phyloP scores from a whole-genome alignment of 2,888 invertebrate species.

The Agrochola macilenta region DNA sequence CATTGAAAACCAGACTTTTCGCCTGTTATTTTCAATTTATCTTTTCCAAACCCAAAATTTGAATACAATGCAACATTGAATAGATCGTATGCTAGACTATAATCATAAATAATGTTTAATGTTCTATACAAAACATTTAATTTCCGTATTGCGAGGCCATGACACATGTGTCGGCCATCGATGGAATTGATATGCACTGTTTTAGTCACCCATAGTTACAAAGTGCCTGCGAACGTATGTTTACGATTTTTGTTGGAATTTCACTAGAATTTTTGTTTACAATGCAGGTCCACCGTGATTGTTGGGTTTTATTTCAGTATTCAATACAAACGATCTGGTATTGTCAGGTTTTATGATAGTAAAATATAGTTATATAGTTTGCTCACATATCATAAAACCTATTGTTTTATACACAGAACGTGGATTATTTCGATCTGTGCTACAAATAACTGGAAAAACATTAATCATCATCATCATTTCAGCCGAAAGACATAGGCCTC shows the following conservation, averaged over 20 bases:
- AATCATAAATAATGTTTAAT: constrained; percentile 80
- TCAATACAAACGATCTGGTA: constrained; percentile 15
- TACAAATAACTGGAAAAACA: not conserved
- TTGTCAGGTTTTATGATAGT: not conserved
- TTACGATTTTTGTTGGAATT: constrained; percentile 23
- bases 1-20: not conserved
- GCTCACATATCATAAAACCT: not conserved
- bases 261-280: not conserved
- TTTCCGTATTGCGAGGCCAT: constrained; percentile 77
- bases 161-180: constrained; percentile 64
- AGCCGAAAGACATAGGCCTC: no score
- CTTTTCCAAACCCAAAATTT: constrained; percentile 24
- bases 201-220: constrained; percentile 47
- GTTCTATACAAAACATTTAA: constrained; percentile 81
- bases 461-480: no score
- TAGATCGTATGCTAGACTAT: constrained; percentile 61
- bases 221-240: constrained; percentile 18
- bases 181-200: constrained; percentile 71
- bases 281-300: not conserved
- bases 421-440: not conserved
- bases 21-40: constrained; percentile 31
- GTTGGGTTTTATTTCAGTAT: constrained; percentile 6
- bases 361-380: no score
- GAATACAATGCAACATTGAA: constrained; percentile 47
- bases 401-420: not conserved